Conservation (phyloP, 2,888 invertebrate genomes). For the Tubiluchus corallicola region DNA sequence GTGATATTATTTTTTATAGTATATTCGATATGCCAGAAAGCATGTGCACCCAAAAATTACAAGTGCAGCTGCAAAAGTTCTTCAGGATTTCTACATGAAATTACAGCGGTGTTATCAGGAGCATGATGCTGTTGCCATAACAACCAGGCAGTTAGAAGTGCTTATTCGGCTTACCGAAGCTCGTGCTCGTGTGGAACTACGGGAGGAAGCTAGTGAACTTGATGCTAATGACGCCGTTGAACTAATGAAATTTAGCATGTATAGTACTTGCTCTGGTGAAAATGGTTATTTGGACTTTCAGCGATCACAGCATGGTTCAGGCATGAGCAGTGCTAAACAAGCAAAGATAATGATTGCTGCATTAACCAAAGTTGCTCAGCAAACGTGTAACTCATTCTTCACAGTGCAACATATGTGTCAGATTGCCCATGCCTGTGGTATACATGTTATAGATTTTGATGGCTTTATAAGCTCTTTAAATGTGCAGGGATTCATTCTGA, state of each 20-base stretch:
- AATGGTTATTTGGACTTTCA: constrained; percentile 42
- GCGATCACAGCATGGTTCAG: constrained; percentile 48
- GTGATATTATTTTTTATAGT: too few species aligned
- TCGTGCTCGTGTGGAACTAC: constrained; percentile 63
- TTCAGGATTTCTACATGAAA: constrained; percentile 61
- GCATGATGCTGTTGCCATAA: constrained; percentile 54
- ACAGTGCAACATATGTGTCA: constrained; percentile 53
- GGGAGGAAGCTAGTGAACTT: constrained; percentile 51
- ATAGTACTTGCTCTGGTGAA: constrained; percentile 54
- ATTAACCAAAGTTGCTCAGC: constrained; percentile 44
- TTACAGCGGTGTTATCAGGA: constrained; percentile 46
- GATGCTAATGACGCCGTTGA: constrained; percentile 75
- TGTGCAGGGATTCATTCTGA: constrained; percentile 60
- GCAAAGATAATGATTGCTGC: constrained; percentile 50
- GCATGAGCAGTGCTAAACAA: constrained; percentile 49
- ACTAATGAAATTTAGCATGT: constrained; percentile 56
- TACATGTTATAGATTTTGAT: constrained; percentile 43
- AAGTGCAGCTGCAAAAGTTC: constrained; percentile 44
- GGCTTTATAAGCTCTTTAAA: constrained; percentile 58
- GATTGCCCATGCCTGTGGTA: constrained; percentile 44
- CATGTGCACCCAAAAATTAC: constrained; percentile 63
- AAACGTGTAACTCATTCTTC: constrained; percentile 49
- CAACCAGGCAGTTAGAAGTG: constrained; percentile 70
- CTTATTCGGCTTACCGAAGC: constrained; percentile 65
- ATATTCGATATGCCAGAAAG: constrained; percentile 72